Evolutionary conservation across 2,888 invertebrate species (phyloP), one percentile per base, ranked within the genome.

Genomic region (Eupithecia inturbata): DNA sequence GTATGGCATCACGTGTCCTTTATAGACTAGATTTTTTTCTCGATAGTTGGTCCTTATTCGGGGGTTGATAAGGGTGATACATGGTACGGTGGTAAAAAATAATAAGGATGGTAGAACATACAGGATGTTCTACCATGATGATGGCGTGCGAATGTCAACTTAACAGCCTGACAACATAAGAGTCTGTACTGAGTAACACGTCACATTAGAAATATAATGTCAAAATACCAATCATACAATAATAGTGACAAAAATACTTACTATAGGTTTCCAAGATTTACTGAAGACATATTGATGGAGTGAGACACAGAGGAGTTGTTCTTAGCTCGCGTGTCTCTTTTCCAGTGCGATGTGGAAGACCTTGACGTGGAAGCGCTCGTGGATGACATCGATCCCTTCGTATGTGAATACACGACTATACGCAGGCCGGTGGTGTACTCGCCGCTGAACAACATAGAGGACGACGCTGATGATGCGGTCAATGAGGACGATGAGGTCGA

Each of bases 301-400:
- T 3, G 53, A 53, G 53, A 45, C 45, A 45, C 45, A 45, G 6
- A 45, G 45, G 45, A 16, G 28, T 28, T 36, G 63, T 36, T 33
- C 3, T 63, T 63, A 63, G 63, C 19, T n/a, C 63, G 36, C 71
- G 72, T 72, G 72, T 72, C 75, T 75, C 72, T 75, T 67, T 75
- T 75, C 72, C 75, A 75, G 75, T 72, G 49, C 36, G 67, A 70
- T 57, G 67, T 67, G 16, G 73, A 67, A 62, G 49, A 33, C n/a
- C 28, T 45, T 19, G 31, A 69, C 26, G 39, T 39, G n/a, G 22
- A 12, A 14, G 64, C 33, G 33, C 10, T 64, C n/a, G 53, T 53
- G 22, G 64, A 36, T 12, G 64, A 33, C 39, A 26, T 64, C 64
- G 36, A 64, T 12, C 36, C 64, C 10, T 33, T 3, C 1, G 19